These are phyloP conservation scores for Drosophila tani DNA, from an alignment of 1,140 invertebrate genomes.

Conservation along the genomic window DNA sequence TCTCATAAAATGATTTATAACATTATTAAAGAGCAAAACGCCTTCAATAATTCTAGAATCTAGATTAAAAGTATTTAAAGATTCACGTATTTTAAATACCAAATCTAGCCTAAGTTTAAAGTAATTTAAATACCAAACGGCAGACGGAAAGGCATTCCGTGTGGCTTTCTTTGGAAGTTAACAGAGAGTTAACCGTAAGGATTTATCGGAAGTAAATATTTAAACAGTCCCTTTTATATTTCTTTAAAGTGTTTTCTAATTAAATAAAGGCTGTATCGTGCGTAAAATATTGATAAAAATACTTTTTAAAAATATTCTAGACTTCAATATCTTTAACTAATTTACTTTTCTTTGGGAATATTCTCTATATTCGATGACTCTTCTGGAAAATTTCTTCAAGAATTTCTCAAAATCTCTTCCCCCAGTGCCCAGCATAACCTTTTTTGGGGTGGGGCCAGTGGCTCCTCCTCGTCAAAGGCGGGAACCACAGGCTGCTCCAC, in stretches of 20 bases:
- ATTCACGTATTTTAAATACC: no score
- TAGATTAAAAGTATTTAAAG: no score
- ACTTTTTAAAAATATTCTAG: no score
- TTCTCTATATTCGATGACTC: background rate
- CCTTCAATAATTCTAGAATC: no score
- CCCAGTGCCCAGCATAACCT: background rate
- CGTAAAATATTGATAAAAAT: no score
- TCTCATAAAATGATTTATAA: no score
- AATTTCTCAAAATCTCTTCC: background rate
- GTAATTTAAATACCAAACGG: no score
- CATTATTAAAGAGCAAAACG: no score
- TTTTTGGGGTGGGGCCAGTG: constrained; percentile 32
- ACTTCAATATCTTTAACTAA: no score
- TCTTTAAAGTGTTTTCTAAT: background rate
- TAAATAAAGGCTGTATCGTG: background rate
- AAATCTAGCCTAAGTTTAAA: no score
- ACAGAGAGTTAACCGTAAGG: background rate
- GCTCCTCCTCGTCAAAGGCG: constrained; percentile 15
- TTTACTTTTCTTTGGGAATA: no score
- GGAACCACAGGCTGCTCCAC: constrained; percentile 45
- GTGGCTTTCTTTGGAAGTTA: background rate
- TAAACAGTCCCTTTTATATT: background rate
- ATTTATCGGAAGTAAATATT: background rate
- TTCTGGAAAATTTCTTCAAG: background rate
- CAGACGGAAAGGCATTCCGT: no score